Evolutionary conservation across 2,113 vertebrate genomes (phyloP).

Genomic region (Bettongia penicillata): DNA sequence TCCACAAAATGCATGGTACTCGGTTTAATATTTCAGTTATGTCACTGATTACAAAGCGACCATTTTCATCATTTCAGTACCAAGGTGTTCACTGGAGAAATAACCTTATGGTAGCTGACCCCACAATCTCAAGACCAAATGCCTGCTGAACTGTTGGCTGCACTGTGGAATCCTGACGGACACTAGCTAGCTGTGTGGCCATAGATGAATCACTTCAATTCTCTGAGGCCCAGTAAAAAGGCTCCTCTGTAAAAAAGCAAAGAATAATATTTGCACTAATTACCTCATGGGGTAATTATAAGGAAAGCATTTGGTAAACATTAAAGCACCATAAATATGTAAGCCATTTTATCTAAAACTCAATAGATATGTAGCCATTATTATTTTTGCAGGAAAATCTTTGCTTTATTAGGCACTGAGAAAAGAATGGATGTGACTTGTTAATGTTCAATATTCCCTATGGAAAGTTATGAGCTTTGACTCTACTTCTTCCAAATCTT

Average conservation of each 20-base stretch:
- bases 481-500: slow-evolving; percentile 31
- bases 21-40: neutral
- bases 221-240: neutral
- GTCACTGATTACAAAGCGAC: neutral
- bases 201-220: neutral
- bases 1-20: neutral
- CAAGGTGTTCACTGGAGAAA: neutral
- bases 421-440: slow-evolving; percentile 58
- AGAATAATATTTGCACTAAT: neutral
- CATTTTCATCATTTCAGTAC: neutral
- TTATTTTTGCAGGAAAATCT: slow-evolving; percentile 13
- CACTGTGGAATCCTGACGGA: neutral
- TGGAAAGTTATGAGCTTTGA: slow-evolving; percentile 50
- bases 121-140: neutral
- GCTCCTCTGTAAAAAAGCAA: neutral
- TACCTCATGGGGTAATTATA: neutral
- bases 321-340: neutral
- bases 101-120: neutral
- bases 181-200: neutral
- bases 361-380: neutral
- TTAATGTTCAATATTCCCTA: slow-evolving; percentile 48
- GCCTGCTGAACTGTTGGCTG: neutral
- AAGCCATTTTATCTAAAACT: neutral
- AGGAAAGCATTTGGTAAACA: neutral
- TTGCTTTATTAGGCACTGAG: slow-evolving; percentile 12